Percentiles rank a stretch among this genome's conserved stretches.
Evolutionary conservation across 2,113 vertebrate species (phyloP).

Genomic region (Muntiacus reevesi): DNA sequence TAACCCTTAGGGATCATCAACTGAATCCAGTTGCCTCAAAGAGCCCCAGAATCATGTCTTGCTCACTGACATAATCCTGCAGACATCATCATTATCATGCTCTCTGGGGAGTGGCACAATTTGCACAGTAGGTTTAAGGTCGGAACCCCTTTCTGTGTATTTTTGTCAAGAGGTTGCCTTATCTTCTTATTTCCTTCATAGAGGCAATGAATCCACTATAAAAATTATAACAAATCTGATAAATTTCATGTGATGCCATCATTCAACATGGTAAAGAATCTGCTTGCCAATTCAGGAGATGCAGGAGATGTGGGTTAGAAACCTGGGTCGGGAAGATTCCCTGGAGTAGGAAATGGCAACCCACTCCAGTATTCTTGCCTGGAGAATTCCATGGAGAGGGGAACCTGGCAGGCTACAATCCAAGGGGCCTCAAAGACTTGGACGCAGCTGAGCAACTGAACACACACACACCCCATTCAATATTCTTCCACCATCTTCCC

Average conservation of each 20-base stretch:
- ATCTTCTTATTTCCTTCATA: neutral
- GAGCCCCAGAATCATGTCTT: neutral
- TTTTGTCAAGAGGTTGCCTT: neutral
- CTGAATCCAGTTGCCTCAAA: neutral
- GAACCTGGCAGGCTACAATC: neutral
- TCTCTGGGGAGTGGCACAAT: neutral
- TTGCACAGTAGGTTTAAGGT: neutral
- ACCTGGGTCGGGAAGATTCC: neutral
- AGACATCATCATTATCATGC: rapidly evolving
- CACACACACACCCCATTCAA: neutral
- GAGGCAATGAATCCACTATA: neutral
- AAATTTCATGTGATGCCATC: neutral
- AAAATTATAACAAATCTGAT: neutral
- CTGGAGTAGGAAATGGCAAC: neutral
- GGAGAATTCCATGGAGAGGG: neutral
- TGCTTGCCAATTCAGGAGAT: neutral
- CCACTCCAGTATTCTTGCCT: neutral
- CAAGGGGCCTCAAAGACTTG: neutral
- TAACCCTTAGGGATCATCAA: neutral
- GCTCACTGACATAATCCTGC: neutral
- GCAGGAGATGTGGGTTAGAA: neutral
- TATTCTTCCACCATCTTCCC: neutral
- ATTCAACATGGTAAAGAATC: neutral
- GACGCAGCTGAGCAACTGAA: neutral
- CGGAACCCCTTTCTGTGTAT: neutral